Percentiles rank a stretch among this genome's conserved stretches.
These are phyloP conservation scores for Benthosema pterotum DNA, from an alignment of 2,797 vertebrate species.

Conservation along the genomic window DNA sequence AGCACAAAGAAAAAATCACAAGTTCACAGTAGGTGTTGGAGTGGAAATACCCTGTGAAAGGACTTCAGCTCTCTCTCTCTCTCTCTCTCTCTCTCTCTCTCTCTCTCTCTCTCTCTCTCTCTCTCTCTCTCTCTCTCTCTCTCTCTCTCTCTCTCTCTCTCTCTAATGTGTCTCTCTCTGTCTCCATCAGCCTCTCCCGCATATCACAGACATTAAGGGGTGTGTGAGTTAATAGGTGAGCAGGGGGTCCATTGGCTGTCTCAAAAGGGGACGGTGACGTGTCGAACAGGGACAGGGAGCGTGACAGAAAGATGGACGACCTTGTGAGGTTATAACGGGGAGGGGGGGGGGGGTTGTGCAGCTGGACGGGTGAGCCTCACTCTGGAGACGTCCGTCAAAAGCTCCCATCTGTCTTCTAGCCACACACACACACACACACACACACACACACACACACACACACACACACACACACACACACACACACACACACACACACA, in stretches of 20 bases:
- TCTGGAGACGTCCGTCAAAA: background rate
- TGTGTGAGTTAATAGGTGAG: background rate
- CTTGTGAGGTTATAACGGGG: slow-evolving; percentile 1
- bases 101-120: too few species aligned
- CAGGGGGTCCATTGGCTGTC: background rate
- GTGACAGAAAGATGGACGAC: slow-evolving; percentile 20
- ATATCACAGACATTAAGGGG: background rate
- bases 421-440: background rate
- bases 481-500: too few species aligned
- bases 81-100: too few species aligned
- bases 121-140: background rate
- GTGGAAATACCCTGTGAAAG: slow-evolving; percentile 47
- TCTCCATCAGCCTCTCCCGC: too few species aligned
- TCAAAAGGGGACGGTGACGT: background rate
- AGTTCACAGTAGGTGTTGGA: slow-evolving; percentile 36
- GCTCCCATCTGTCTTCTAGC: background rate
- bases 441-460: too few species aligned
- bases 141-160: background rate
- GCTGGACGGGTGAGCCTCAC: background rate
- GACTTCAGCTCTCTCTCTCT: slow-evolving; percentile 25
- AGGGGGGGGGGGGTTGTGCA: background rate
- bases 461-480: too few species aligned
- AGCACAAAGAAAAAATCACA: slow-evolving; percentile 15
- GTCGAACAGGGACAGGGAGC: background rate
- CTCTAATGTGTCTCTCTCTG: too few species aligned